Evolutionary conservation across 2,888 invertebrate genomes (phyloP).

Genomic region (Crepidodera aurea): DNA sequence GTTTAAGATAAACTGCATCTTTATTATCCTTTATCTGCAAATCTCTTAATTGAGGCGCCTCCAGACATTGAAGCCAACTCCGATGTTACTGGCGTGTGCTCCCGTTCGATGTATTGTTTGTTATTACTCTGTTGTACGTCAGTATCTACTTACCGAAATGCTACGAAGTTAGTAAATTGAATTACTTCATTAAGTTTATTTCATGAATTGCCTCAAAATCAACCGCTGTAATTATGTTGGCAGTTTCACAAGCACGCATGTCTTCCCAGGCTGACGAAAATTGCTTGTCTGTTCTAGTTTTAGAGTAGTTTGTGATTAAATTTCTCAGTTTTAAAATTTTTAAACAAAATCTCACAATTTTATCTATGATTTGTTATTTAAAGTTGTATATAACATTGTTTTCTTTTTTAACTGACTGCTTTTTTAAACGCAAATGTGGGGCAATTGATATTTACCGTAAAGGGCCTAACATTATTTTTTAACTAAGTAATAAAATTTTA

Average conservation of each 20-base stretch:
- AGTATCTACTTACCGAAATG: constrained; percentile 14
- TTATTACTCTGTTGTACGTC: not conserved
- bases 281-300: not conserved
- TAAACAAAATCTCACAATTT: not conserved
- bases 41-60: too few species aligned
- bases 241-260: constrained; percentile 8
- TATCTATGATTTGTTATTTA: too few species aligned
- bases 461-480: too few species aligned
- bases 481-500: too few species aligned
- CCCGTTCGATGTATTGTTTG: not conserved
- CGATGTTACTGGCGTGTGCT: not conserved
- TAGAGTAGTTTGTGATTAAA: not conserved
- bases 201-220: constrained; percentile 25
- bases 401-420: too few species aligned
- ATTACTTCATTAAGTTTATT: constrained; percentile 23
- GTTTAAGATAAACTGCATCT: too few species aligned
- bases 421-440: too few species aligned
- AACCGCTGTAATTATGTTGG: constrained; percentile 16
- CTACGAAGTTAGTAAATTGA: constrained; percentile 21
- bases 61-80: too few species aligned
- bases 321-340: not conserved
- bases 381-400: too few species aligned
- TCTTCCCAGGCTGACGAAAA: constrained; percentile 4
- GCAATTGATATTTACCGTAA: too few species aligned
- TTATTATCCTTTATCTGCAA: too few species aligned